phyloP scores from a whole-genome alignment of 2,888 invertebrate genomes.

The Ceraclea dissimilis region DNA sequence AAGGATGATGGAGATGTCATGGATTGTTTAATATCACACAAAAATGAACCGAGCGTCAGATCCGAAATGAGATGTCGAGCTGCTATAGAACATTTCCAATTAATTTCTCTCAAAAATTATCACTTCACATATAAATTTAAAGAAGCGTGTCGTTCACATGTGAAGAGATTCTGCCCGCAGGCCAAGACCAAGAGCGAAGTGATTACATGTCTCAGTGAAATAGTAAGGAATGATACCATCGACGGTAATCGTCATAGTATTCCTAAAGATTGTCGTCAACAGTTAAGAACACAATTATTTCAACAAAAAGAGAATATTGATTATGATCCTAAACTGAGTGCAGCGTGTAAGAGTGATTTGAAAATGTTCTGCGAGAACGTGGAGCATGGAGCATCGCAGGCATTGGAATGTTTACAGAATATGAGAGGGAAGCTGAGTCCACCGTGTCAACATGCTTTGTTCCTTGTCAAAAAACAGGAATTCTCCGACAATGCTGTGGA shows the following conservation, averaged over 20 bases:
- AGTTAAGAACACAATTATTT: slow-evolving; percentile 82
- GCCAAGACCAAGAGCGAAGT: slow-evolving; percentile 71
- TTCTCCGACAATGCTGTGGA: slow-evolving; percentile 82
- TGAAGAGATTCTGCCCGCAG: slow-evolving; percentile 58
- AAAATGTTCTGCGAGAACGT: slow-evolving; percentile 61
- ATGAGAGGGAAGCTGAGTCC: slow-evolving; percentile 56
- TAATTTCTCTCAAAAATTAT: slow-evolving; percentile 88
- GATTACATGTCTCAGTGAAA: slow-evolving; percentile 81
- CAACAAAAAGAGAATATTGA: slow-evolving; percentile 86
- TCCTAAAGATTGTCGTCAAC: slow-evolving; percentile 82
- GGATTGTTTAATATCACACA: slow-evolving; percentile 89
- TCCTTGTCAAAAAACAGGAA: slow-evolving; percentile 79
- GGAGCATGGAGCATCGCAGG: slow-evolving; percentile 60
- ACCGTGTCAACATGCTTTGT: slow-evolving; percentile 71
- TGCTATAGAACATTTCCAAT: slow-evolving; percentile 94
- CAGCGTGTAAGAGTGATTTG: slow-evolving; percentile 76
- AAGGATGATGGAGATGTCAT: slow-evolving; percentile 84
- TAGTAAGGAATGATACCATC: slow-evolving; percentile 83
- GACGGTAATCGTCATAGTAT: slow-evolving; percentile 68
- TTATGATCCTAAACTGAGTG: slow-evolving; percentile 76
- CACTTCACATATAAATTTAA: slow-evolving; percentile 92
- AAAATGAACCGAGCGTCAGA: slow-evolving; percentile 77
- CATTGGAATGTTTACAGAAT: slow-evolving; percentile 72
- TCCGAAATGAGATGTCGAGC: slow-evolving; percentile 77
- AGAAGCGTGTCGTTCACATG: slow-evolving; percentile 82